phyloP scores from a whole-genome alignment of 2,888 invertebrate genomes.

The Serrognathus titanus region DNA sequence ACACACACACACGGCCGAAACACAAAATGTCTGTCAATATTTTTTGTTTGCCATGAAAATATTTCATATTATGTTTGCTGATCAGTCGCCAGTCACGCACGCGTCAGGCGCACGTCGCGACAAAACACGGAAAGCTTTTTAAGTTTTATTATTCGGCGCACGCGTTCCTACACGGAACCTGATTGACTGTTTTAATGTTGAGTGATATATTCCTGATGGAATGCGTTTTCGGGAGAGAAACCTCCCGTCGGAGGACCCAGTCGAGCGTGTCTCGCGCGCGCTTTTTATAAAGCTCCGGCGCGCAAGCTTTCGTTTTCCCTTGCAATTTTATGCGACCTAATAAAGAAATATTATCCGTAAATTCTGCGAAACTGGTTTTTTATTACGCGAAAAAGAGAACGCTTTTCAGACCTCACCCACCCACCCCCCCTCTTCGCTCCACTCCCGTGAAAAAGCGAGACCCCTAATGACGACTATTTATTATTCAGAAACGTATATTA shows the following conservation, averaged over 20 bases:
- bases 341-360: slow-evolving; percentile 17
- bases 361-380: slow-evolving; percentile 16
- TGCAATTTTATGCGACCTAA: slow-evolving; percentile 13
- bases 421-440: not conserved
- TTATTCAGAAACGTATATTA: slow-evolving; percentile 9
- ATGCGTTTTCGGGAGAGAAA: slow-evolving; percentile 8
- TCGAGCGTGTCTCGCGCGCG: not conserved
- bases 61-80: slow-evolving; percentile 15
- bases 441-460: no score
- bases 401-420: not conserved
- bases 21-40: slow-evolving; percentile 15
- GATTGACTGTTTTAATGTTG: slow-evolving; percentile 35
- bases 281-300: not conserved
- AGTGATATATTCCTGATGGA: slow-evolving; percentile 24
- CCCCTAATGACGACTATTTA: slow-evolving; percentile 9
- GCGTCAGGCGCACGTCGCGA: slow-evolving; percentile 33
- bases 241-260: not conserved
- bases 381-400: slow-evolving; percentile 11
- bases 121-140: slow-evolving; percentile 44
- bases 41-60: slow-evolving; percentile 20
- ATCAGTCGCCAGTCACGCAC: slow-evolving; percentile 33
- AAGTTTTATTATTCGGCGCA: slow-evolving; percentile 41
- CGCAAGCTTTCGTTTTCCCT: slow-evolving; percentile 5
- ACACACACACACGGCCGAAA: not conserved
- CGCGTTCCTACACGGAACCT: slow-evolving; percentile 34